Base-by-base conservation (phyloP, 1,140 invertebrate species). In the Leptestheria dahalacensis region DNA sequence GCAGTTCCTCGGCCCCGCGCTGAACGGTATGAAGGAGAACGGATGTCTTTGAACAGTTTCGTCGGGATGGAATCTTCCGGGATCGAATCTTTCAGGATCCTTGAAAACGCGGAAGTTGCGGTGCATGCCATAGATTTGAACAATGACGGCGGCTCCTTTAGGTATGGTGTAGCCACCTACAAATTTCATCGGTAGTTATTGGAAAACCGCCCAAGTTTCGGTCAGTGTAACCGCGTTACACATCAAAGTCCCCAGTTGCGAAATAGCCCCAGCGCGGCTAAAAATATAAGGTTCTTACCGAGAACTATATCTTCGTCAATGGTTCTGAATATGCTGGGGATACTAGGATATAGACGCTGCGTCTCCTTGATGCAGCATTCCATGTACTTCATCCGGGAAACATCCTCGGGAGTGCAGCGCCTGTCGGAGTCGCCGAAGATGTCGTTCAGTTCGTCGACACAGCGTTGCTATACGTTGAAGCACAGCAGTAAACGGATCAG, bases 1-100 rank as follows among this genome's bases (percentile, higher is more conserved):
- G 71, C 88, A 91, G 64, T 85, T 88, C 62, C 88, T 78, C 0
- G 84, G 83, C 47, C 88, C 88, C 57, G 88, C 87, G 2, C 85
- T 87, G 75, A 92, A 92, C 1, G 89, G 89, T 24, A 91, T 80
- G 68, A 82, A 91, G 0, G 78, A 70, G 64, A 74, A 83, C 4
- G 73, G 74, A 69, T 77, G 78, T 49, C 78, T 70, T 18, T 65
- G 63, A n/a, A 63, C 49, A 1, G 66, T 53, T 46, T 78, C 77
- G 51, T 80, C 77, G 0, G 77, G 75, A 9, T 79, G 67, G 71
- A 90, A 91, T 65, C 86, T 73, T 24, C 89, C 85, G 0, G 89
- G 88, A 65, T 81, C 73, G 66, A 87, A 91, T 4, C 70, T 73
- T 15, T 83, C 71, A 0, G 88, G 88, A 66, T 91, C 78, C 25